phyloP scores from a whole-genome alignment of 2,797 vertebrate genomes.

The Zalophus californianus region DNA sequence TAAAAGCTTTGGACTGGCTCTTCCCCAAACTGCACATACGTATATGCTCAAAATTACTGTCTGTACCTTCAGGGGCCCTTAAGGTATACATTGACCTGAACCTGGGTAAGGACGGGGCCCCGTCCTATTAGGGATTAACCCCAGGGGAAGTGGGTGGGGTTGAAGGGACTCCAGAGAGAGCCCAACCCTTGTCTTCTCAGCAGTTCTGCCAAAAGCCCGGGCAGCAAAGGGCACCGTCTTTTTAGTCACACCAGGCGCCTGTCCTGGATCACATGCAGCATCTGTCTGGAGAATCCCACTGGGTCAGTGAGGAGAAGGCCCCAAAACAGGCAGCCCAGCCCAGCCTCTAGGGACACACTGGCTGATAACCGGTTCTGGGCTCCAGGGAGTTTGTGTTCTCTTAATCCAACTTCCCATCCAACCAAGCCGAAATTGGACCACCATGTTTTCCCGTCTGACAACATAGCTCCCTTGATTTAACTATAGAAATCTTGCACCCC shows the following conservation, averaged over 20 bases:
- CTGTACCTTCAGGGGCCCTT: neutral
- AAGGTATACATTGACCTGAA: neutral
- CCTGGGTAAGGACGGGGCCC: neutral
- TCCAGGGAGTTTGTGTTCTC: neutral
- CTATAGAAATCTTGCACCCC: neutral
- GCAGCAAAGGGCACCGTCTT: neutral
- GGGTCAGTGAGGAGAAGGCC: neutral
- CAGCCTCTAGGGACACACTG: neutral
- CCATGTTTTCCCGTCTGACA: neutral
- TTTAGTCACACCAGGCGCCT: neutral
- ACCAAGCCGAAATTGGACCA: neutral
- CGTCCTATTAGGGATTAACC: neutral
- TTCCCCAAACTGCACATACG: neutral
- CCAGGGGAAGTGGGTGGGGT: neutral
- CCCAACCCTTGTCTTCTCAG: neutral
- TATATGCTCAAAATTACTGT: neutral
- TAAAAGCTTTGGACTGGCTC: neutral
- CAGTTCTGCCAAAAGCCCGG: accelerated
- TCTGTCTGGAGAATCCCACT: neutral
- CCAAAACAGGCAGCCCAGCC: neutral
- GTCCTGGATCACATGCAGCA: neutral
- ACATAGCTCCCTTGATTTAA: neutral
- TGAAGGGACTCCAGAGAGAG: neutral
- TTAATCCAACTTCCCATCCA: neutral
- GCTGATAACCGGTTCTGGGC: neutral